phyloP scores from a whole-genome alignment of 2,113 vertebrate species.

The Peromyscus polionotus region DNA sequence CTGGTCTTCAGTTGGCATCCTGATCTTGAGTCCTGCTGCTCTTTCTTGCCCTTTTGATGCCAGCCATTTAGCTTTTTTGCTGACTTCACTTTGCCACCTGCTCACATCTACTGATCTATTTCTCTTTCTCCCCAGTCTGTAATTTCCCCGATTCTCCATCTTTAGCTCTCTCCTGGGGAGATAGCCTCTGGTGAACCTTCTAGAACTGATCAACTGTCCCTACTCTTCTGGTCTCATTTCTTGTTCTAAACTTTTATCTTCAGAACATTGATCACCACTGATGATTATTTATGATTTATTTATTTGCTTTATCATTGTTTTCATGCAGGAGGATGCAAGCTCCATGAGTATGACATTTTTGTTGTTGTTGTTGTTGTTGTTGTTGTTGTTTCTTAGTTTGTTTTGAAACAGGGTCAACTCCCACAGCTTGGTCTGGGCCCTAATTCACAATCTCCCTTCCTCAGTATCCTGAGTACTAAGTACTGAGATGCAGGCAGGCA shows the following conservation, averaged over 20 bases:
- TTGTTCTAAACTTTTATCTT: slow-evolving; percentile 23
- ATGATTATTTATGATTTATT: not conserved
- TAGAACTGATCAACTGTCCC: not conserved
- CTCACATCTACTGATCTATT: not conserved
- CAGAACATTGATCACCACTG: not conserved
- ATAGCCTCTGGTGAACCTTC: not conserved
- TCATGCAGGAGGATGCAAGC: not conserved
- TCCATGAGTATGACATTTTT: not conserved
- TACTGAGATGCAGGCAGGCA: not conserved
- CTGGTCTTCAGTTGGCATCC: not conserved
- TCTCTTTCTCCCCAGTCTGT: not conserved
- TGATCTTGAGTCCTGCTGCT: not conserved
- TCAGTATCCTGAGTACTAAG: not conserved
- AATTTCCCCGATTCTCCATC: not conserved
- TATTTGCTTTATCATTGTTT: slow-evolving; percentile 41
- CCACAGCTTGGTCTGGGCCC: not conserved
- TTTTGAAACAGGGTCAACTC: not conserved
- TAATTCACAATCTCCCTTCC: no score
- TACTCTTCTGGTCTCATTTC: not conserved
- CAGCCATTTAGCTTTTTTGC: not conserved
- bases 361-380: not conserved
- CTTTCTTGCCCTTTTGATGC: not conserved
- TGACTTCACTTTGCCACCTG: not conserved
- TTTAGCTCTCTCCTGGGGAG: not conserved
- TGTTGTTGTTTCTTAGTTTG: not conserved